These are phyloP conservation scores for Drosophila buzzatii DNA, from an alignment of 2,888 invertebrate species.

Conservation along the genomic window DNA sequence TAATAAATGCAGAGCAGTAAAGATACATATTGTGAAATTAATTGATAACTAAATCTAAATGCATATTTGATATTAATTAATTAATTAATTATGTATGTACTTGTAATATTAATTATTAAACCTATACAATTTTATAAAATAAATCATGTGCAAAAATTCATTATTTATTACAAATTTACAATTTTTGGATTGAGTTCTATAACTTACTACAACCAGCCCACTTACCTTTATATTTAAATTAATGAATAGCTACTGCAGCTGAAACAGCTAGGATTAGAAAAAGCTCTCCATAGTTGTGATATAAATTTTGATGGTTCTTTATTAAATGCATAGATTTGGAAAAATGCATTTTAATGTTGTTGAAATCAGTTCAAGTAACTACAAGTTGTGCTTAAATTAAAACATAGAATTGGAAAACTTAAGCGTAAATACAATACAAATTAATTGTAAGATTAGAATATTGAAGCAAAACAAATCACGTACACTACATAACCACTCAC, in stretches of 20 bases:
- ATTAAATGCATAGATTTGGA: slow-evolving; percentile 56
- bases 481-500: slow-evolving; percentile 31
- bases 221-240: not conserved
- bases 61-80: slow-evolving; percentile 83
- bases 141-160: slow-evolving; percentile 70
- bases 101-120: slow-evolving; percentile 83
- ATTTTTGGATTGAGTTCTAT: not conserved
- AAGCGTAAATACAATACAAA: slow-evolving; percentile 55
- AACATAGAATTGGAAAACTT: slow-evolving; percentile 46
- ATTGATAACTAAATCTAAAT: slow-evolving; percentile 71
- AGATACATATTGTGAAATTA: slow-evolving; percentile 75
- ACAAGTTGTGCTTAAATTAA: slow-evolving; percentile 43
- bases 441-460: slow-evolving; percentile 55
- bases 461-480: slow-evolving; percentile 26
- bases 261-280: not conserved
- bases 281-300: not conserved
- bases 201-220: not conserved
- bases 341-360: slow-evolving; percentile 41
- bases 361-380: slow-evolving; percentile 35
- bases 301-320: slow-evolving; percentile 35
- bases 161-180: slow-evolving; percentile 23
- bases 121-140: slow-evolving; percentile 84
- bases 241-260: too few species aligned
- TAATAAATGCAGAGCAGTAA: slow-evolving; percentile 57
- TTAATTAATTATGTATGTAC: slow-evolving; percentile 69